Base-by-base conservation (phyloP, 2,113 vertebrate species). In the Mesoclemmys tuberculata region DNA sequence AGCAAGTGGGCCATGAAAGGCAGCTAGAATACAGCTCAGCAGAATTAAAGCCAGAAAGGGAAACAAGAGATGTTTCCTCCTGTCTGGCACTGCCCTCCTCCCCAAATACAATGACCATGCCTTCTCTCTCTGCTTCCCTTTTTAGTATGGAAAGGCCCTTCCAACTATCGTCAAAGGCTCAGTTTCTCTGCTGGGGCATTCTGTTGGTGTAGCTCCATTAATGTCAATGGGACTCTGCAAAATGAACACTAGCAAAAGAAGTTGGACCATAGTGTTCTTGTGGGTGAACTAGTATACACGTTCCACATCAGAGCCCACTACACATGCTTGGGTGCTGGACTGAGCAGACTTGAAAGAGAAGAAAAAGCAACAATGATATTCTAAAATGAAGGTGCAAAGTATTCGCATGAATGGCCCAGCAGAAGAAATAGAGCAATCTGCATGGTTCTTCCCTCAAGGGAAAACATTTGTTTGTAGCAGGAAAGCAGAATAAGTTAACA, bases 371-470 rank as follows among this genome's bases (percentile, higher is more conserved):
- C 71, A 75, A 11, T 41, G 78, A 52, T 54, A 85, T 51, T 81
- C 44, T 38, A 93, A 8, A 80, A 10, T 18, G 75, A 10, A 31
- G 35, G 82, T 68, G 35, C 18, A 16, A 19, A 75, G 41, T 0
- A 68, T n/a, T 1, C 2, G 38, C 75, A 5, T 0, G 0, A 10
- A 29, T 55, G 35, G 84, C 48, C 10, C 0, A 77, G 21, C 48
- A 35, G 13, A 56, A 86, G 2, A 81, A 80, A 41, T 71, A 74
- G 61, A 27, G 10, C 41, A 26, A 89, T 91, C 1, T 2, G 68
- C 54, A 44, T 46, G 24, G 48, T 0, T 38, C 1, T 75, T 95
- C 8, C 41, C 24, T 93, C 46, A 82, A 44, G 46, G 1, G 13
- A 68, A 87, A 91, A 3, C 9, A 14, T 49, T 41, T 1, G 1